These are phyloP conservation scores for Monochamus saltuarius DNA, from an alignment of 1,140 invertebrate genomes.

Conservation along the genomic window DNA sequence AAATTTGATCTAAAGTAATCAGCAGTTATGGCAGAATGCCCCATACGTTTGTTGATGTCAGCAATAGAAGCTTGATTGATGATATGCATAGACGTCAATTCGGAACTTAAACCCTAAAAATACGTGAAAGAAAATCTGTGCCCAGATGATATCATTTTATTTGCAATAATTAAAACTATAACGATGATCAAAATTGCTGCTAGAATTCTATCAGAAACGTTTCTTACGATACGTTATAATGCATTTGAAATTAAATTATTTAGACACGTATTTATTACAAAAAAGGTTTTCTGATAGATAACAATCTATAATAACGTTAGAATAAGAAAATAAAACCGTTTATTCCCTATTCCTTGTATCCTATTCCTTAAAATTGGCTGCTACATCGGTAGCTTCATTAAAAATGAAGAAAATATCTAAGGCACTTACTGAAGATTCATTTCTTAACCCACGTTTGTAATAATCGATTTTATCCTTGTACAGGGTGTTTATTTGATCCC, in stretches of 20 bases:
- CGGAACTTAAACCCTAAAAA: constrained; percentile 41
- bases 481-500: constrained; percentile 33
- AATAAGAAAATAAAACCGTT: background rate
- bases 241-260: too few relatives aligned
- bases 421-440: constrained; percentile 29
- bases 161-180: too few relatives aligned
- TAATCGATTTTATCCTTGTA: constrained; percentile 32
- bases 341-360: too few relatives aligned
- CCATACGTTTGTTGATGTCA: constrained; percentile 62
- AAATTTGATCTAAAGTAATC: constrained; percentile 69
- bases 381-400: too few relatives aligned
- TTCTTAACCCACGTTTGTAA: constrained; percentile 32
- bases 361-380: background rate
- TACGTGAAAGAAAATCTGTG: background rate
- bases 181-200: too few relatives aligned
- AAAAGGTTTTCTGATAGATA: background rate
- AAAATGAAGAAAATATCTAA: background rate
- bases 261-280: too few relatives aligned
- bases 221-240: too few relatives aligned
- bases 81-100: constrained; percentile 48
- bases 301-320: background rate
- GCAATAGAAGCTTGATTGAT: constrained; percentile 64
- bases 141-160: too few relatives aligned
- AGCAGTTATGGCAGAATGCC: constrained; percentile 54
- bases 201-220: too few relatives aligned